phyloP scores from a whole-genome alignment of 2,113 vertebrate genomes.

The Hemicordylus capensis region DNA sequence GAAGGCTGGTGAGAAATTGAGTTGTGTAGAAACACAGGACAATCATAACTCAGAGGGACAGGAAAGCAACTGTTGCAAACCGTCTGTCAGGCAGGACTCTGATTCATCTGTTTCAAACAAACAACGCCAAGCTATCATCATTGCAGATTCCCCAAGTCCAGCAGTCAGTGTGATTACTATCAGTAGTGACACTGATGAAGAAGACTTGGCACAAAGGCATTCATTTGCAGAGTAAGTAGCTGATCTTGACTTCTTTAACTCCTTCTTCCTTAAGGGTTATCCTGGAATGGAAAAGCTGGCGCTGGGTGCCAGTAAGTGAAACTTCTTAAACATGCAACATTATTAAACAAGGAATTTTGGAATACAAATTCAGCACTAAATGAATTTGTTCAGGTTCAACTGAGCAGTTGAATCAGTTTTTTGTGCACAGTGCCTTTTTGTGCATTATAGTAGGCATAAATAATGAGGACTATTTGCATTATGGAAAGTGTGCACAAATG shows the following conservation, averaged over 20 bases:
- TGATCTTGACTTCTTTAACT: rapidly evolving
- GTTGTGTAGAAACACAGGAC: slow-evolving; percentile 81
- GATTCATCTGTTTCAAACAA: slow-evolving; percentile 77
- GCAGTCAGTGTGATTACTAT: slow-evolving; percentile 94
- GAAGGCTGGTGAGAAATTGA: slow-evolving; percentile 82
- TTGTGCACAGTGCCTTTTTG: too few species aligned
- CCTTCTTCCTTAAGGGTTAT: not conserved
- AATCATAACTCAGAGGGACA: slow-evolving; percentile 71
- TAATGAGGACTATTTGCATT: not conserved
- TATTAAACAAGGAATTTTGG: not conserved
- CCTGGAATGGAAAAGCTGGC: not conserved
- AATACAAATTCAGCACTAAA: not conserved
- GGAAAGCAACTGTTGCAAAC: slow-evolving; percentile 77
- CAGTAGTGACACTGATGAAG: slow-evolving; percentile 93
- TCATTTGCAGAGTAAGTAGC: slow-evolving; percentile 86
- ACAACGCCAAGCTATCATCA: slow-evolving; percentile 89
- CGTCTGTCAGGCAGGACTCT: slow-evolving; percentile 66
- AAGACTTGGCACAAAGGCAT: slow-evolving; percentile 80
- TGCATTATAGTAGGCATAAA: too few species aligned
- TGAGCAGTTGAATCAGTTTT: not conserved
- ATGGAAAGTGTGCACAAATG: not conserved
- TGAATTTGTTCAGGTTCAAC: not conserved
- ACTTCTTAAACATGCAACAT: not conserved
- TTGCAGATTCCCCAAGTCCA: slow-evolving; percentile 88
- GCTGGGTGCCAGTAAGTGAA: not conserved